Percentiles rank a stretch among this genome's conserved stretches.
Conservation (phyloP, 2,888 invertebrate genomes). For the Harpalus rubripes region DNA sequence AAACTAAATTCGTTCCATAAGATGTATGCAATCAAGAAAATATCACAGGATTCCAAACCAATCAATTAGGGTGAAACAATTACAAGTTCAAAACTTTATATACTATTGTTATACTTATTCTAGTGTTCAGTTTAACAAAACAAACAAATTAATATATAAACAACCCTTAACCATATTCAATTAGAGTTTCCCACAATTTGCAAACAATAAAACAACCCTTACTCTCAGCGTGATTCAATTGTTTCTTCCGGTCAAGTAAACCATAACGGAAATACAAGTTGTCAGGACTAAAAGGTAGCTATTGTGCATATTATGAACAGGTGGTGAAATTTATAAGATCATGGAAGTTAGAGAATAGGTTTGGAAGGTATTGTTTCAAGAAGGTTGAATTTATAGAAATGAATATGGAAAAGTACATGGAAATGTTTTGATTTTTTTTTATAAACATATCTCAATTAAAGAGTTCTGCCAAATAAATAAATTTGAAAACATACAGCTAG, state of each 20-base stretch:
- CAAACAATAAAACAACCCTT: not conserved
- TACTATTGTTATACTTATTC: not conserved
- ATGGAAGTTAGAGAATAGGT: not conserved
- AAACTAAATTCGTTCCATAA: no score
- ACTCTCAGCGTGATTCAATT: not conserved
- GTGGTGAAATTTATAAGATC: not conserved
- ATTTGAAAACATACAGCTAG: no score
- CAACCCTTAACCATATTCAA: not conserved
- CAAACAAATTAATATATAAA: not conserved
- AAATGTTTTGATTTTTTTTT: no score
- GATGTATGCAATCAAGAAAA: no score
- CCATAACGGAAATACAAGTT: not conserved
- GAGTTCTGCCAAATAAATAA: no score
- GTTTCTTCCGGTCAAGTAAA: conserved; percentile 1
- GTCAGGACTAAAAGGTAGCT: not conserved
- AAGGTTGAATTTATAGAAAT: not conserved
- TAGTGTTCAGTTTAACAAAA: not conserved
- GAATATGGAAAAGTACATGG: no score
- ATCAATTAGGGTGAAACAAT: not conserved
- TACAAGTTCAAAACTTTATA: not conserved
- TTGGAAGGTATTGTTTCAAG: not conserved
- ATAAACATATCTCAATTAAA: no score
- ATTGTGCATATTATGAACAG: not conserved
- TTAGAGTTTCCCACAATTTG: not conserved
- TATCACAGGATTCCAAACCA: not conserved